Base-by-base conservation (phyloP, 2,888 invertebrate species). In the Scrobipalpa costella region DNA sequence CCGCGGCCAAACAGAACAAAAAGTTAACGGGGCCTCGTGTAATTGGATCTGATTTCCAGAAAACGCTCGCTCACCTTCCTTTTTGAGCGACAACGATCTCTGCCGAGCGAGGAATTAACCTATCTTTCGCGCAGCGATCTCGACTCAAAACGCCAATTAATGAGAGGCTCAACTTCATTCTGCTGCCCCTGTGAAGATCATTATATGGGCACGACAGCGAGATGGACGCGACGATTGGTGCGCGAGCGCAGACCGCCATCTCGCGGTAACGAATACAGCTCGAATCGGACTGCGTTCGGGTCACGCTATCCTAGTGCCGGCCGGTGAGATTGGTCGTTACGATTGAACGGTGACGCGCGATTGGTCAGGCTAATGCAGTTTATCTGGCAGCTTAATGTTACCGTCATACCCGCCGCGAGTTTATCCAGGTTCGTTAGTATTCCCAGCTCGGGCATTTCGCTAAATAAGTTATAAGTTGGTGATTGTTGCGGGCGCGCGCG, bases 11-110 rank as follows among this genome's bases (percentile, higher is more conserved):
- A 90, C 85, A 90, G 86, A 90, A 88, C 85, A 90, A 90, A 91
- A 90, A 83, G 83, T 85, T 86, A 88, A 89, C 88, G 86, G 90
- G 80, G 83, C 83, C 79, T 83, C 86, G 82, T 90, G 91, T 91
- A 90, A 90, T 90, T 91, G 90, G 90, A 90, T 91, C 90, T 88
- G 91, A 91, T 91, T 91, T 90, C 91, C 90, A 90, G 91, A 90
- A 91, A 90, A 85, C 84, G 85, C 79, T 83, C 88, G 86, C 85
- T 88, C 86, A 83, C 89, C 88, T 88, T 90, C 88, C 86, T 91
- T 90, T 91, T 90, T 81, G 86, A 87, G 84, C 84, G 90, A 90
- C 90, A 90, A 91, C 78, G 90, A 91, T 90, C 91, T 90, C 83
- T 76, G 78, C 79, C 83, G 80, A 86, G 87, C 88, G 83, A 90